phyloP scores from a whole-genome alignment of 2,113 vertebrate genomes.

The Rhinichthys klamathensis region DNA sequence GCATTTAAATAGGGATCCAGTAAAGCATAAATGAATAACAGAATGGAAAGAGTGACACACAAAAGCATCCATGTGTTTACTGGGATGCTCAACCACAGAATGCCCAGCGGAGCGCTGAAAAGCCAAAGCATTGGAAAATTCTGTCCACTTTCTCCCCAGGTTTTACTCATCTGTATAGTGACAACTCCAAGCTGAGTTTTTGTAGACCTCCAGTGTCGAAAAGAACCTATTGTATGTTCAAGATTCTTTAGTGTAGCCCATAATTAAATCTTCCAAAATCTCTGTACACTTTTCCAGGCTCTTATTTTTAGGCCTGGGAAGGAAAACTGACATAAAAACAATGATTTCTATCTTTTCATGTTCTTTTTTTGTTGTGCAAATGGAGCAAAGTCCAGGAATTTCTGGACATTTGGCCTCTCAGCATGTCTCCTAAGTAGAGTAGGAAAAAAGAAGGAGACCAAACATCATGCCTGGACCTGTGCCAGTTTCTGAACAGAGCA shows the following conservation, averaged over 20 bases:
- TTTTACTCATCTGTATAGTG: not conserved
- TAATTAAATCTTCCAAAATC: conserved; percentile 27
- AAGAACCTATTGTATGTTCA: conserved; percentile 30
- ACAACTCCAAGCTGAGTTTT: not conserved
- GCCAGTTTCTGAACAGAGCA: conserved; percentile 30
- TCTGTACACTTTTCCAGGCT: conserved; percentile 15
- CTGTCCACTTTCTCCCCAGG: not conserved
- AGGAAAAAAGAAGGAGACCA: conserved; percentile 4
- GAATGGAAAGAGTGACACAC: conserved; percentile 40
- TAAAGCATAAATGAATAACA: conserved; percentile 31
- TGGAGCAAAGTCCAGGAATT: conserved; percentile 49
- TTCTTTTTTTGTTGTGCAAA: conserved; percentile 42
- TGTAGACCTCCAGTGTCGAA: not conserved
- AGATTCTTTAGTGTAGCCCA: not conserved
- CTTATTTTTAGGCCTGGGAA: conserved; percentile 27
- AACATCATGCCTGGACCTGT: conserved; percentile 47
- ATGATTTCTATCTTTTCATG: conserved; percentile 20
- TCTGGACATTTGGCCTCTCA: conserved; percentile 45
- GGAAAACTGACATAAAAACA: conserved; percentile 32
- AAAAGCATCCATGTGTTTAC: conserved; percentile 11
- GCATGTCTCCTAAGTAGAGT: conserved; percentile 16
- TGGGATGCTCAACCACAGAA: conserved; percentile 42
- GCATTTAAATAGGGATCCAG: conserved; percentile 15
- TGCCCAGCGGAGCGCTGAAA: conserved; percentile 5
- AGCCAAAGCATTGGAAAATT: conserved; percentile 12